Evolutionary conservation across 2,888 invertebrate genomes (phyloP).

Genomic region (Helleia helle): DNA sequence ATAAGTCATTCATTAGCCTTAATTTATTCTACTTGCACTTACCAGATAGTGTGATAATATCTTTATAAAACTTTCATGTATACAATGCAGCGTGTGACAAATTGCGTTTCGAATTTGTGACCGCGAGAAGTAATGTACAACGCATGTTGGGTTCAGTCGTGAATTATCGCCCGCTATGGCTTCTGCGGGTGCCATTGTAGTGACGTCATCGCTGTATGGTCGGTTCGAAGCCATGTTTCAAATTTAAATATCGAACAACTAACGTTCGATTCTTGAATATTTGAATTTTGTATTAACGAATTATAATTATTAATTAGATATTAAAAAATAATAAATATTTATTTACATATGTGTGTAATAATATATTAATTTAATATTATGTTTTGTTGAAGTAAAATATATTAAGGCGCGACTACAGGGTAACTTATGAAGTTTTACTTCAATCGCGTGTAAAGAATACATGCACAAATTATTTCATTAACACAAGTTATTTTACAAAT

Average conservation of each 20-base stretch:
- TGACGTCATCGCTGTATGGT: slow-evolving; percentile 49
- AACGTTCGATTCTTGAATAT: no score
- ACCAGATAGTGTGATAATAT: slow-evolving; percentile 24
- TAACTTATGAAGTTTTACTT: no score
- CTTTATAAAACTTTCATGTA: background rate
- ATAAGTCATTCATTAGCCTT: slow-evolving; percentile 71
- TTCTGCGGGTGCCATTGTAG: slow-evolving; percentile 56
- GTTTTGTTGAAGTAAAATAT: no score
- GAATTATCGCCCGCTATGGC: slow-evolving; percentile 28
- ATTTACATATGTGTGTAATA: no score
- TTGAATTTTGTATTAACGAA: no score
- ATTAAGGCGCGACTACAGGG: no score
- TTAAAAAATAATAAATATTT: no score
- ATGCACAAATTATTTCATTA: no score
- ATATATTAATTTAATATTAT: no score
- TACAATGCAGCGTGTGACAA: slow-evolving; percentile 28
- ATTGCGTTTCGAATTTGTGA: slow-evolving; percentile 11
- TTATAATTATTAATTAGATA: no score
- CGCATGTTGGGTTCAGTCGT: slow-evolving; percentile 16
- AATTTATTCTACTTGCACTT: slow-evolving; percentile 66
- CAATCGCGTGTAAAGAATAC: no score
- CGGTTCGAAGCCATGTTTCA: slow-evolving; percentile 30
- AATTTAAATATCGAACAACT: slow-evolving; percentile 5
- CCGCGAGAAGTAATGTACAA: slow-evolving; percentile 35
- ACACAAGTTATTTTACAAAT: no score